A percentile compares a stretch with the other conserved stretches of the same genome.
These are phyloP conservation scores for Hyaena hyaena DNA, from an alignment of 2,113 vertebrate species.

Conservation along the genomic window DNA sequence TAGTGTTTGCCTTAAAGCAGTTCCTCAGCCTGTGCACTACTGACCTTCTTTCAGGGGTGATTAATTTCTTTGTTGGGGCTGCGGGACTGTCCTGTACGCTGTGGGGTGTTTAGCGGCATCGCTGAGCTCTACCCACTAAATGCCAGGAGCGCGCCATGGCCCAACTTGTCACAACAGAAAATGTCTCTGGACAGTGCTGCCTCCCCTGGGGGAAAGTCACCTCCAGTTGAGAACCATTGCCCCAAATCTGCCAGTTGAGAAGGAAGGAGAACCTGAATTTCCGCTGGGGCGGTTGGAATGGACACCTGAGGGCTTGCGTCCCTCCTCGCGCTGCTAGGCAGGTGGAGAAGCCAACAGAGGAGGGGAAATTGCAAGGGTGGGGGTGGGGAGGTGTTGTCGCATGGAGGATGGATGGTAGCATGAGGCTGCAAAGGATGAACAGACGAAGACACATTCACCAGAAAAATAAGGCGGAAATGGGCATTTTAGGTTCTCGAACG, in stretches of 20 bases:
- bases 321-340: rapidly evolving
- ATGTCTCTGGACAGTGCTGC: background rate
- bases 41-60: background rate
- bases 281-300: background rate
- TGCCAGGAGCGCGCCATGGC: background rate
- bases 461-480: background rate
- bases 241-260: background rate
- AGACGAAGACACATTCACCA: background rate
- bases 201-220: background rate
- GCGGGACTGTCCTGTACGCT: rapidly evolving
- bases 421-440: background rate
- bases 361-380: rapidly evolving
- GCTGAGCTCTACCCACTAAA: background rate
- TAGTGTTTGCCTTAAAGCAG: background rate
- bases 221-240: background rate
- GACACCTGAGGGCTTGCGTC: background rate
- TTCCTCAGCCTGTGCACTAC: background rate
- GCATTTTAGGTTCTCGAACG: background rate
- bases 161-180: rapidly evolving
- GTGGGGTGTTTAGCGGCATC: rapidly evolving
- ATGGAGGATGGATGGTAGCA: background rate
- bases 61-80: background rate
- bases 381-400: rapidly evolving
- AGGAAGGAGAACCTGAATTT: background rate
- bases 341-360: too few relatives aligned